A percentile compares a stretch with the other conserved stretches of the same genome.
Conservation (phyloP, 2,888 invertebrate genomes). For the Pseudolycoriella hygida region DNA sequence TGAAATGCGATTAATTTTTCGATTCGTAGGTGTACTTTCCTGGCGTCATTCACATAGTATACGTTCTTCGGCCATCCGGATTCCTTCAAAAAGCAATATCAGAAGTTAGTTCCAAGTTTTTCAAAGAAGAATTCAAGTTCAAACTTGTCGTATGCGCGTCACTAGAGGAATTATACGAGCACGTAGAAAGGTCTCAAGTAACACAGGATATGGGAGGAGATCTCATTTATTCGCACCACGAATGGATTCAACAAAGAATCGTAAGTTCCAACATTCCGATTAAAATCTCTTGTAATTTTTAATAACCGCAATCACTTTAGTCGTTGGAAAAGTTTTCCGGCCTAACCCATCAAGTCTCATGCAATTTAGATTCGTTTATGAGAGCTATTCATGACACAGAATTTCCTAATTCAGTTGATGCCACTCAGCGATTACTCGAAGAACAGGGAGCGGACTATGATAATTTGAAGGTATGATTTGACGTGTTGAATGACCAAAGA, state of each 20-base stretch:
- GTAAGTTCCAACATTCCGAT: conserved; percentile 35
- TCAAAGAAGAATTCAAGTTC: conserved; percentile 85
- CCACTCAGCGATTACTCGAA: conserved; percentile 72
- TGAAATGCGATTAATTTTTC: too few relatives aligned
- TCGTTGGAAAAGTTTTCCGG: conserved; percentile 89
- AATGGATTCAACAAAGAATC: conserved; percentile 94
- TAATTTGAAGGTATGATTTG: conserved; percentile 27
- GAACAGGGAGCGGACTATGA: conserved; percentile 58
- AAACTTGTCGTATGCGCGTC: conserved; percentile 74
- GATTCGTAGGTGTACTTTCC: conserved; percentile 75
- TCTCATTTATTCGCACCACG: conserved; percentile 77
- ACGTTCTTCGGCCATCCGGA: conserved; percentile 80
- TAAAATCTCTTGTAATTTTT: neutral
- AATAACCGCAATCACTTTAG: conserved; percentile 28
- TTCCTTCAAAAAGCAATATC: conserved; percentile 92
- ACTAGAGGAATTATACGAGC: conserved; percentile 69
- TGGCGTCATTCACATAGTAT: conserved; percentile 83
- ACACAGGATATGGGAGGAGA: conserved; percentile 81
- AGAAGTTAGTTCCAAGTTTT: conserved; percentile 81
- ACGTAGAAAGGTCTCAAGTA: conserved; percentile 66
- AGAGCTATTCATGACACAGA: conserved; percentile 78
- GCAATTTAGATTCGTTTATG: conserved; percentile 72
- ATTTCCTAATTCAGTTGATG: conserved; percentile 84
- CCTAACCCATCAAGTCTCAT: conserved; percentile 77
- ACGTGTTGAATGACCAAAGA: neutral